Evolutionary conservation across 2,888 invertebrate genomes (phyloP), one percentile per base, ranked within the genome.

Genomic region (Harpagoxenus sublaevis): DNA sequence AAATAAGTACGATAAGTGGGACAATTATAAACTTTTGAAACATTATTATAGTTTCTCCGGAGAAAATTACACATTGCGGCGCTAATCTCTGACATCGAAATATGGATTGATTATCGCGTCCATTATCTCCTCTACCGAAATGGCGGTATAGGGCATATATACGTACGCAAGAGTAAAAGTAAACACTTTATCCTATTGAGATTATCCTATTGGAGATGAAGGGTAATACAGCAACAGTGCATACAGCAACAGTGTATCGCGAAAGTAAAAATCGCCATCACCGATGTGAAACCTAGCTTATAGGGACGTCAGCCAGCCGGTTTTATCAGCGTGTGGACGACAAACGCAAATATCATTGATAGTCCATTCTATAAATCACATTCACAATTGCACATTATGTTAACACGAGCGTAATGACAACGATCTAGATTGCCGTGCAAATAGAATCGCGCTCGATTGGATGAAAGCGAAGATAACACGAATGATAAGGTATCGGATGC

Each of bases 381-480:
- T 42, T 55, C 12, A 31, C 28, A 78, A 53, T 77, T 23, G 51
- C 39, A 53, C 39, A 55, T 66, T 55, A 53, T 55, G 42, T 55
- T 65, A 55, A 42, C 18, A 12, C n/a, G 53, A 65, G 5, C 3
- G 23, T 28, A 35, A 77, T 5, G 28, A 51, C 42, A 45, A 35
- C 18, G 12, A 78, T 78, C 55, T 65, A 62, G 77, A 39, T 42
- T 42, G 28, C 42, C 77, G 12, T 51, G n/a, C 42, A 42, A 53
- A 53, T 23, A 31, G 15, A 39, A 31, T 66, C 28, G 66, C 9
- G 9, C 55, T 42, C n/a, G 42, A 66, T 65, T 42, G n/a, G 42
- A 78, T 66, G 55, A 78, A 78, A 78, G 66, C n/a, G 31, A 66
- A 66, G 77, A 78, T 78, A 42, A 10, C n/a, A 42, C 18, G 39